phyloP scores from a whole-genome alignment of 2,888 invertebrate genomes.

The Theretra japonica region DNA sequence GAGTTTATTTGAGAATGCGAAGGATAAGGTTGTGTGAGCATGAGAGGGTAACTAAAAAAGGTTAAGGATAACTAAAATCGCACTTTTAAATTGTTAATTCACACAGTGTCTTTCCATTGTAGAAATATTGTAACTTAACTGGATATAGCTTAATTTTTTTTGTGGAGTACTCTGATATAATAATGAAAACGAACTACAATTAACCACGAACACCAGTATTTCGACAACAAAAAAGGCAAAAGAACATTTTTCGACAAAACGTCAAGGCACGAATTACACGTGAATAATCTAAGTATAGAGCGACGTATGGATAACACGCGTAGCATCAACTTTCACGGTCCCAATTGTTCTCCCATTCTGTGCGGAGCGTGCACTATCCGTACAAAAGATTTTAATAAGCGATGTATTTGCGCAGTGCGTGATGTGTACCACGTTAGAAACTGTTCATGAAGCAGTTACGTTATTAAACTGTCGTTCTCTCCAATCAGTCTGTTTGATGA shows the following conservation, averaged over 20 bases:
- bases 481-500: too few relatives aligned
- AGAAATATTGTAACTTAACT: too few relatives aligned
- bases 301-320: conserved; percentile 40
- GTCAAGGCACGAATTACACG: neutral
- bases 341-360: conserved; percentile 40
- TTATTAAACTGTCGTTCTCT: neutral
- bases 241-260: neutral
- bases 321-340: conserved; percentile 45
- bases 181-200: too few relatives aligned
- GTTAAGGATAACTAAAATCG: too few relatives aligned
- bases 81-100: too few relatives aligned
- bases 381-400: conserved; percentile 12
- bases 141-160: too few relatives aligned
- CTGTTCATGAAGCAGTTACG: neutral
- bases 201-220: too few relatives aligned
- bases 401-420: neutral
- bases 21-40: too few relatives aligned
- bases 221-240: neutral
- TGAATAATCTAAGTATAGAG: conserved; percentile 34
- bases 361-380: conserved; percentile 1
- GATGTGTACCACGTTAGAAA: neutral
- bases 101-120: too few relatives aligned
- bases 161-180: too few relatives aligned
- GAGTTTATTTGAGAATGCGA: too few relatives aligned
- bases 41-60: too few relatives aligned